A percentile compares a stretch with the other conserved stretches of the same genome.
phyloP scores from a whole-genome alignment of 2,113 vertebrate genomes.

The Bombycilla garrulus region DNA sequence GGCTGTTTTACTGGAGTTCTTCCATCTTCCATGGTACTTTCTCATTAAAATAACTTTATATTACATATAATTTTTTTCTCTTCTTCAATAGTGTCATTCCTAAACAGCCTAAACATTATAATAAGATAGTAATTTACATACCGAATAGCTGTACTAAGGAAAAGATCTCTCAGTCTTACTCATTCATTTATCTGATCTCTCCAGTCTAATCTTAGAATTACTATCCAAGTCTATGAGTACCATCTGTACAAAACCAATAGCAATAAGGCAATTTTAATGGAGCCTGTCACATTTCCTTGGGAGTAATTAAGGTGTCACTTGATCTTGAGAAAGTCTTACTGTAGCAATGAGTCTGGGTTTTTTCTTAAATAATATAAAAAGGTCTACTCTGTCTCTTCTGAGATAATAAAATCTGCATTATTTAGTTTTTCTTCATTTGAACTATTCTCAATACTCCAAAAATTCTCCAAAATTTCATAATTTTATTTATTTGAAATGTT shows the following conservation, averaged over 20 bases:
- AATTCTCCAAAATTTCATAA: neutral
- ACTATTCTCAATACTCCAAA: neutral
- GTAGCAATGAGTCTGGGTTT: neutral
- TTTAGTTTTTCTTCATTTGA: neutral
- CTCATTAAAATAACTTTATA: neutral
- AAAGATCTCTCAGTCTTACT: neutral
- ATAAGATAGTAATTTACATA: neutral
- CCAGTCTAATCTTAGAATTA: neutral
- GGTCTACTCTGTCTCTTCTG: neutral
- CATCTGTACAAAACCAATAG: neutral
- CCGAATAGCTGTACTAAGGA: neutral
- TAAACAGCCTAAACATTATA: neutral
- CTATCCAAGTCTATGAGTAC: neutral
- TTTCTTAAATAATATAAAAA: neutral
- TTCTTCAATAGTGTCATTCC: neutral
- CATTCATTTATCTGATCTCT: neutral
- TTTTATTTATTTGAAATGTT: neutral
- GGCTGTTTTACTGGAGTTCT: neutral
- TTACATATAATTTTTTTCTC: neutral
- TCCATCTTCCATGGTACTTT: neutral
- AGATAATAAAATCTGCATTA: neutral
- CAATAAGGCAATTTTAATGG: neutral
- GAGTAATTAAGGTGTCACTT: neutral
- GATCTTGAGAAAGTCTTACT: neutral
- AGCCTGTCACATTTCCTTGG: neutral